These are phyloP conservation scores for Pandion haliaetus DNA, from an alignment of 2,113 vertebrate species.

Conservation along the genomic window DNA sequence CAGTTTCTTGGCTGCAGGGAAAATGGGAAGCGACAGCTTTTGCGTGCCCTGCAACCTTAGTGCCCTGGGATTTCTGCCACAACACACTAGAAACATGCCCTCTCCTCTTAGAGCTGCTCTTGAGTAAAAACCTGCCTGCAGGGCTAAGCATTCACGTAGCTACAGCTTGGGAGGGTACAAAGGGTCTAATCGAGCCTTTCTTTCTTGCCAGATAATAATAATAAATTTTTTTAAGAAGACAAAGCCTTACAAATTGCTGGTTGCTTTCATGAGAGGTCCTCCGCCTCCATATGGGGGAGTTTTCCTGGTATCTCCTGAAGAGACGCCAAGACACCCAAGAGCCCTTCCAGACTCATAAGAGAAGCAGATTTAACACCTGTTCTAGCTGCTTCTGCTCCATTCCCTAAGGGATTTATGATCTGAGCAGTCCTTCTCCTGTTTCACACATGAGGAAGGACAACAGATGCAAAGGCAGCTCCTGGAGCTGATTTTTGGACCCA, in stretches of 20 bases:
- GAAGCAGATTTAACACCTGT: conserved; percentile 26
- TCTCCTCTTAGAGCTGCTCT: not conserved
- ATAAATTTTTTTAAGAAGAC: not conserved
- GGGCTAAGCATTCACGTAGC: not conserved
- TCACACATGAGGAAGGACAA: not conserved
- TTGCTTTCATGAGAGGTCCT: not conserved
- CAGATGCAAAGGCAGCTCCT: not conserved
- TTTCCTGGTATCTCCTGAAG: conserved; percentile 19
- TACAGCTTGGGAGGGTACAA: not conserved
- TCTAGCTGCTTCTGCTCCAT: not conserved
- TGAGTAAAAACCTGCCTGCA: not conserved
- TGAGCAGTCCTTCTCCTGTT: not conserved
- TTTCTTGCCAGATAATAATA: not conserved
- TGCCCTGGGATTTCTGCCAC: not conserved
- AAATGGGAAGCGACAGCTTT: not conserved
- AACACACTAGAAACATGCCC: not conserved
- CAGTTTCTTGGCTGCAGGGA: not conserved
- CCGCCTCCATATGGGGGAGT: conserved; percentile 6
- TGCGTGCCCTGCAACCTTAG: not conserved
- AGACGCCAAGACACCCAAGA: conserved; percentile 2
- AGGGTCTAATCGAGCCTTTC: not conserved
- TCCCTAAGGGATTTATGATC: not conserved
- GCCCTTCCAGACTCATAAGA: not conserved
- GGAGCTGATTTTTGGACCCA: not conserved
- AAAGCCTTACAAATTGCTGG: not conserved